Evolutionary conservation across 2,797 vertebrate species (phyloP).

Genomic region (Hozukius guyotensis): DNA sequence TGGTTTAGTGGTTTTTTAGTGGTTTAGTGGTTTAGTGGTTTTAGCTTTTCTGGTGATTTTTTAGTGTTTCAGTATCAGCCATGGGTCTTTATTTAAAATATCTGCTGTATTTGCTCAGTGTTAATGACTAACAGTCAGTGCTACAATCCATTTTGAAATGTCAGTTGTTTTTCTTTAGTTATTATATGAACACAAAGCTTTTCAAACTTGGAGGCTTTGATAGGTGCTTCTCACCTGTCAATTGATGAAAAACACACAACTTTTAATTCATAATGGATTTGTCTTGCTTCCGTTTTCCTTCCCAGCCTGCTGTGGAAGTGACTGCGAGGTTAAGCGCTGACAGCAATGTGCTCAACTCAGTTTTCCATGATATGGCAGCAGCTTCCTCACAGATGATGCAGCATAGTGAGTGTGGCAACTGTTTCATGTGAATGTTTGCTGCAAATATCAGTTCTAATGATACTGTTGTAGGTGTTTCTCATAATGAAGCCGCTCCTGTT

Average conservation of each 20-base stretch:
- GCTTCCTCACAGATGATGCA: background rate
- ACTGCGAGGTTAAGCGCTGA: background rate
- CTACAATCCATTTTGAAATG: background rate
- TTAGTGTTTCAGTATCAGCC: background rate
- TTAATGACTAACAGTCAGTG: background rate
- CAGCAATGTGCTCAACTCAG: background rate
- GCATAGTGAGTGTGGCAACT: background rate
- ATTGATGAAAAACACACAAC: slow-evolving; percentile 1
- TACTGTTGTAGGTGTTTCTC: slow-evolving; percentile 21
- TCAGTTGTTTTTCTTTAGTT: background rate
- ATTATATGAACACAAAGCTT: background rate
- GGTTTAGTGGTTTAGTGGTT: background rate
- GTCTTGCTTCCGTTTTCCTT: background rate
- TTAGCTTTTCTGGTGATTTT: background rate
- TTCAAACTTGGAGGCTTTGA: slow-evolving; percentile 4
- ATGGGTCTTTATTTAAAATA: background rate
- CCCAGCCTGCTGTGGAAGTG: slow-evolving; percentile 9
- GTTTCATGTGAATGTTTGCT: slow-evolving; percentile 9
- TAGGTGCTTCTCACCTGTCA: background rate
- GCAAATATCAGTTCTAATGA: slow-evolving; percentile 24
- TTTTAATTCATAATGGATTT: slow-evolving; percentile 3
- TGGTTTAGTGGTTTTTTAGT: background rate
- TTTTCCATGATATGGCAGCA: background rate
- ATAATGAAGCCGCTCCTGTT: slow-evolving; percentile 23
- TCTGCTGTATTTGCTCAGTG: background rate